These are phyloP conservation scores for Oreocharis arfaki DNA, from an alignment of 2,113 vertebrate species.

Conservation along the genomic window DNA sequence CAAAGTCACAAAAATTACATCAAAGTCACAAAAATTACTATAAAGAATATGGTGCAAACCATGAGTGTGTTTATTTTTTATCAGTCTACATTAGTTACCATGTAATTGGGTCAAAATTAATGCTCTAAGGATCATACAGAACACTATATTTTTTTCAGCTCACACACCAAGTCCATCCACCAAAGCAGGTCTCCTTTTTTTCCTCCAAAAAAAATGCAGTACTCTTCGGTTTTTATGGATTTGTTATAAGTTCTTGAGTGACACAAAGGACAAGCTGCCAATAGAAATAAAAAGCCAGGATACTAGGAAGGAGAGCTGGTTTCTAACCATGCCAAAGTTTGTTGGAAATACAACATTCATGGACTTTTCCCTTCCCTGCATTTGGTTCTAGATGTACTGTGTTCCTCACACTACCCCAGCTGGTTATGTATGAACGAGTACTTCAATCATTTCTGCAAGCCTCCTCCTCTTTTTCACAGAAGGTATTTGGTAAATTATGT, in stretches of 20 bases:
- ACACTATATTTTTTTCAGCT: constrained; percentile 21
- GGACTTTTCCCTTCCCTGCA: neutral
- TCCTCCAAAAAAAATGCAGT: constrained; percentile 15
- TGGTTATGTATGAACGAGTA: neutral
- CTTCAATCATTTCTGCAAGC: neutral
- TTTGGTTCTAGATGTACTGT: neutral
- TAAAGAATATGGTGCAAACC: constrained; percentile 61
- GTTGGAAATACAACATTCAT: constrained; percentile 1
- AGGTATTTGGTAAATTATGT: neutral
- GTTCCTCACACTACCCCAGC: neutral
- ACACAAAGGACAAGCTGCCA: constrained; percentile 6
- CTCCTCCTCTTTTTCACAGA: neutral
- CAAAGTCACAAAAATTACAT: constrained; percentile 13
- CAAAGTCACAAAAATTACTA: constrained; percentile 58
- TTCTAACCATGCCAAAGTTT: constrained; percentile 5
- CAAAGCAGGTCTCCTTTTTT: neutral
- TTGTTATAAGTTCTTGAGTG: constrained; percentile 42
- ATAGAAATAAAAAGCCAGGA: constrained; percentile 19
- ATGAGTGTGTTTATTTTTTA: constrained; percentile 65
- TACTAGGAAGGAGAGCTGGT: neutral
- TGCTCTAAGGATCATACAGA: constrained; percentile 44
- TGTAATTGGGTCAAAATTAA: constrained; percentile 68
- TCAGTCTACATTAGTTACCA: constrained; percentile 67
- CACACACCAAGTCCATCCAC: neutral
- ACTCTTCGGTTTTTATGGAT: constrained; percentile 20